Percentiles rank a stretch among this genome's conserved stretches.
phyloP scores from a whole-genome alignment of 2,888 invertebrate genomes.

The Ormyrus labotus region DNA sequence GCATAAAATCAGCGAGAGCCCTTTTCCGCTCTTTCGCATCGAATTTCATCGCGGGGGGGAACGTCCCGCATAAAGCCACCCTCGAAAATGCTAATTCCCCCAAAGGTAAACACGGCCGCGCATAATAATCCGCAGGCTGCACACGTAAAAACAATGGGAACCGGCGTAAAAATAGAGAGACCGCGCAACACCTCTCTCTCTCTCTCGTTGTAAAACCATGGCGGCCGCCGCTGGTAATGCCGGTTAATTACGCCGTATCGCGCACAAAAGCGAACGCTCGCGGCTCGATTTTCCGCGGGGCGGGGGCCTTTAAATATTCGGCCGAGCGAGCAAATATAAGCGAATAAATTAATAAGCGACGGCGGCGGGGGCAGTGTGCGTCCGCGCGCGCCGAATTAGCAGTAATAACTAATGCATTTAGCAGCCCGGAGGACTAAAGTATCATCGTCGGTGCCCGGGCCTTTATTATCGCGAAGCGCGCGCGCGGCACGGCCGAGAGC shows the following conservation, averaged over 20 bases:
- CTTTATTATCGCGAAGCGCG: slow-evolving; percentile 47
- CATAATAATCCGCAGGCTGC: too few species aligned
- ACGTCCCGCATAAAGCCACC: too few species aligned
- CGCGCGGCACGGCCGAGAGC: neutral
- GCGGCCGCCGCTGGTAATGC: slow-evolving; percentile 31
- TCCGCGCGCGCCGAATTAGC: slow-evolving; percentile 63
- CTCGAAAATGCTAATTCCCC: too few species aligned
- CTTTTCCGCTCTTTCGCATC: too few species aligned
- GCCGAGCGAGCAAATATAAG: slow-evolving; percentile 54
- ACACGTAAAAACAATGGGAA: too few species aligned
- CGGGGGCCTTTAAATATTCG: slow-evolving; percentile 20
- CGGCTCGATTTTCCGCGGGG: slow-evolving; percentile 24
- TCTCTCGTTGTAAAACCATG: neutral
- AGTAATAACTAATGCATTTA: slow-evolving; percentile 69
- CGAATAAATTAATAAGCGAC: slow-evolving; percentile 60
- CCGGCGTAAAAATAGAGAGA: too few species aligned
- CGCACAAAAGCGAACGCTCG: slow-evolving; percentile 21
- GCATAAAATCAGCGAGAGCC: too few species aligned
- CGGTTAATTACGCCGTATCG: slow-evolving; percentile 41
- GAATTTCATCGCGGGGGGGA: too few species aligned
- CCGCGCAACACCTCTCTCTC: neutral
- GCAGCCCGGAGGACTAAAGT: slow-evolving; percentile 62
- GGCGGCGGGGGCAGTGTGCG: slow-evolving; percentile 9
- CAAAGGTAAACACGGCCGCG: too few species aligned
- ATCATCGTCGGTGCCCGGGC: slow-evolving; percentile 55